Evolutionary conservation across 2,888 invertebrate genomes (phyloP), one percentile per base, ranked within the genome.

Genomic region (Seira musarum): DNA sequence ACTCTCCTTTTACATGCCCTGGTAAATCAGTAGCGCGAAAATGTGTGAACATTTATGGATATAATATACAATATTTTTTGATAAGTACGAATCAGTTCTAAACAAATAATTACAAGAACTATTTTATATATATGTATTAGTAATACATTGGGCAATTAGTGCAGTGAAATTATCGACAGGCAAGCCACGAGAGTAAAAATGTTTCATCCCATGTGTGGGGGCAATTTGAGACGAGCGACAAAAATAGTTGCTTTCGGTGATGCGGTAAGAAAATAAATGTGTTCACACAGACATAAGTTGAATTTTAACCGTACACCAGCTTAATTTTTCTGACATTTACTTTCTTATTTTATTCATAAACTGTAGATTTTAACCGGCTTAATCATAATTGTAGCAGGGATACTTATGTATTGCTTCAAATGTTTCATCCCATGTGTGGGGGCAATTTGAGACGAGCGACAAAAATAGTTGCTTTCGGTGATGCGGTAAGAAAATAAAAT

Each of bases 241-340:
- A 80, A 80, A 67, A 53, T 66, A 0, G 80, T 66, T 6, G 80
- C 80, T 10, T 71, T 80, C 57, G 75, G 57, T 2, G 80, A 80
- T 24, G 70, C 75, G 22, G 80, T 80, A 66, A 79, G 65, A 60
- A 60, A 49, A 5, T 69, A 8, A 19, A 67, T 67, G 10, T 21
- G 2, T 22, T 6, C 19, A 10, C 21, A 22, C 21, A 21, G 8
- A 30, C 30, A 5, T 30, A 30, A 30, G 30, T 5, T 30, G 30
- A 17, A n/a, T 2, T 40, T 30, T 30, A n/a, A 2, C 10, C 10
- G 35, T 15, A 35, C 5, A 25, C 21, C n/a, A 64, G n/a, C n/a
- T n/a, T n/a, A n/a, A n/a, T n/a, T n/a, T n/a, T n/a, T n/a, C n/a
- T n/a, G n/a, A n/a, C 30, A 64, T 60, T 17, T 60, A 5, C 17